phyloP scores from a whole-genome alignment of 1,140 invertebrate genomes.

The Drosophila suzukii region DNA sequence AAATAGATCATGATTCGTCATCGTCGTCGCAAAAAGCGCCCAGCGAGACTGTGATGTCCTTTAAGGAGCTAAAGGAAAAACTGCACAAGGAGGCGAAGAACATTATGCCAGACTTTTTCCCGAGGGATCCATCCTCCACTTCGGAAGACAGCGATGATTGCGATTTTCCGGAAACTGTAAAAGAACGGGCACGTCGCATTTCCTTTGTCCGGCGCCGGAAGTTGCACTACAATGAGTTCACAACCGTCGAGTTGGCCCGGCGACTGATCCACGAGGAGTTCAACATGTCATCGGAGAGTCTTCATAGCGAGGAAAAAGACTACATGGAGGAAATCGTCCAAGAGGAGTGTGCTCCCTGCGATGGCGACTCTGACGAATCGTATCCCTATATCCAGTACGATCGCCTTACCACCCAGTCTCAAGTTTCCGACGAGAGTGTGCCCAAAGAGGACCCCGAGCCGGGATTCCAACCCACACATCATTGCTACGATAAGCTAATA shows the following conservation, averaged over 20 bases:
- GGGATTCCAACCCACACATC: conserved; percentile 11
- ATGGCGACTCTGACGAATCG: background rate
- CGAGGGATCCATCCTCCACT: conserved; percentile 3
- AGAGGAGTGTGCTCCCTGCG: conserved; percentile 15
- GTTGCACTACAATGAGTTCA: conserved; percentile 38
- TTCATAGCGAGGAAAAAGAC: conserved; percentile 1
- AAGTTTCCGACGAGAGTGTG: conserved; percentile 1
- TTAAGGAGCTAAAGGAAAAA: background rate
- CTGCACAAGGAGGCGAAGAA: background rate
- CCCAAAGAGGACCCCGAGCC: conserved; percentile 20
- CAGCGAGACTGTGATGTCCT: background rate
- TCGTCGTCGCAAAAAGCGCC: rapidly evolving
- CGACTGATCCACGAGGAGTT: conserved; percentile 36
- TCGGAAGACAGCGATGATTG: conserved; percentile 22
- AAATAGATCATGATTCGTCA: rapidly evolving
- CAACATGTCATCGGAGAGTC: background rate
- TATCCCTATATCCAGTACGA: background rate
- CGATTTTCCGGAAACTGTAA: conserved; percentile 11
- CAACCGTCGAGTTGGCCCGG: conserved; percentile 26
- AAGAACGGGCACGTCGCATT: conserved; percentile 22
- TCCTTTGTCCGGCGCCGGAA: conserved; percentile 27
- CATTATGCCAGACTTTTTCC: background rate
- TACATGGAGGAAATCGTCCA: background rate
- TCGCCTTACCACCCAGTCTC: background rate
- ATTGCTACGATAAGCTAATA: conserved; percentile 1